Evolutionary conservation across 2,113 vertebrate species (phyloP).

Genomic region (Speoplatyrhinus poulsoni): DNA sequence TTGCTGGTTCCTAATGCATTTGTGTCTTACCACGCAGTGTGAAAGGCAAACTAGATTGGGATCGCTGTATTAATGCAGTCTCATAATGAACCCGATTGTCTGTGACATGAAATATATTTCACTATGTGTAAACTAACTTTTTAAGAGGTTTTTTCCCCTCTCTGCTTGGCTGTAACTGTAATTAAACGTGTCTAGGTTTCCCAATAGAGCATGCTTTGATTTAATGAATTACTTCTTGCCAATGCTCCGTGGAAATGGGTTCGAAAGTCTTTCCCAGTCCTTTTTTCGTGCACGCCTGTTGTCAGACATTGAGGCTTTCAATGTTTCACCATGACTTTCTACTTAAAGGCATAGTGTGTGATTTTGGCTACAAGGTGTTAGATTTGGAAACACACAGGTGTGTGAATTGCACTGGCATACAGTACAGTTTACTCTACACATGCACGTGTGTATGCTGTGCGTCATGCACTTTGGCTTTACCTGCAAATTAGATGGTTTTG

Average conservation of each 20-base stretch:
- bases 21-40: conserved; percentile 11
- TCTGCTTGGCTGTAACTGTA: conserved; percentile 5
- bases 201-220: conserved; percentile 4
- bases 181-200: conserved; percentile 27
- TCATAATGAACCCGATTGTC: too few relatives aligned
- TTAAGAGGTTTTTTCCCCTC: too few relatives aligned
- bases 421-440: too few relatives aligned
- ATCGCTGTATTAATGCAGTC: too few relatives aligned
- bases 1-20: conserved; percentile 22
- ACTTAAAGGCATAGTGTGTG: neutral
- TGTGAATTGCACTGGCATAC: neutral
- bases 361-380: too few relatives aligned
- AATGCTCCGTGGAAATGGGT: conserved; percentile 15
- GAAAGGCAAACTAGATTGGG: conserved; percentile 13
- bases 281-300: neutral
- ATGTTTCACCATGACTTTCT: neutral
- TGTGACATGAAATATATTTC: too few relatives aligned
- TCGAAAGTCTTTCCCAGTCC: neutral
- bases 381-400: too few relatives aligned
- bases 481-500: too few relatives aligned
- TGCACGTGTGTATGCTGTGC: too few relatives aligned
- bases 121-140: too few relatives aligned
- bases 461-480: too few relatives aligned
- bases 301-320: neutral
- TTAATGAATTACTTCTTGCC: conserved; percentile 26